Conservation (phyloP, 1,140 invertebrate genomes). For the Neodiprion fabricii region DNA sequence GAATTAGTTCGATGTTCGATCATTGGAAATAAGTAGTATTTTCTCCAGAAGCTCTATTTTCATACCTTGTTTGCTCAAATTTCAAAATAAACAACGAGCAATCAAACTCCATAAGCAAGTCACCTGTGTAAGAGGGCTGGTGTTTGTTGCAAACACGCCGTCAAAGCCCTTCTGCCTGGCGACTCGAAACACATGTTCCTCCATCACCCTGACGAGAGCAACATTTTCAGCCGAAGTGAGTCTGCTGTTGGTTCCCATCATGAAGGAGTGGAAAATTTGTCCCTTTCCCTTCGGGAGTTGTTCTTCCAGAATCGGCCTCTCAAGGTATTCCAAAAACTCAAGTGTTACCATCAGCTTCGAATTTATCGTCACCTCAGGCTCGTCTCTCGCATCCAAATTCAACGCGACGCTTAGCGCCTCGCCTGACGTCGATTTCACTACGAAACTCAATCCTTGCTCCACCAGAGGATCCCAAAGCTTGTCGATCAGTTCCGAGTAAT, state of each 20-base stretch:
- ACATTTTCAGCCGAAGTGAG: constrained; percentile 77
- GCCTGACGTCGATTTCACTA: constrained; percentile 60
- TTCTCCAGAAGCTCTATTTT: neutral
- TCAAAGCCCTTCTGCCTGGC: constrained; percentile 70
- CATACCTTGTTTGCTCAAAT: too few species aligned
- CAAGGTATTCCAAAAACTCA: constrained; percentile 79
- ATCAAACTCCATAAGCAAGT: constrained; percentile 22
- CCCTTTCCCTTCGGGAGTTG: constrained; percentile 72
- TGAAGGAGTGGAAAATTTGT: constrained; percentile 80
- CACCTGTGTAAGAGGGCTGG: constrained; percentile 83
- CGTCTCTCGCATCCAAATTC: constrained; percentile 81
- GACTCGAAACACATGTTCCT: constrained; percentile 73
- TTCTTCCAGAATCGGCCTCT: constrained; percentile 72
- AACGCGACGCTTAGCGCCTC: constrained; percentile 70
- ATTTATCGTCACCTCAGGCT: constrained; percentile 73
- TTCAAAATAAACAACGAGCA: too few species aligned
- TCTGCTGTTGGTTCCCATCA: constrained; percentile 78
- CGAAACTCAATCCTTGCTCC: constrained; percentile 74
- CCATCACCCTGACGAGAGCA: constrained; percentile 77
- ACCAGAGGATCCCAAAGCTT: constrained; percentile 72
- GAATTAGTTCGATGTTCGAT: neutral
- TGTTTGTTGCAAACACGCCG: constrained; percentile 86
- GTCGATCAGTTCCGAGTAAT: constrained; percentile 73
- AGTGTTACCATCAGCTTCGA: constrained; percentile 76
- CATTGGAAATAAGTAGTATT: neutral